These are phyloP conservation scores for Myotis brandtii DNA, from an alignment of 2,113 vertebrate species.

Conservation along the genomic window DNA sequence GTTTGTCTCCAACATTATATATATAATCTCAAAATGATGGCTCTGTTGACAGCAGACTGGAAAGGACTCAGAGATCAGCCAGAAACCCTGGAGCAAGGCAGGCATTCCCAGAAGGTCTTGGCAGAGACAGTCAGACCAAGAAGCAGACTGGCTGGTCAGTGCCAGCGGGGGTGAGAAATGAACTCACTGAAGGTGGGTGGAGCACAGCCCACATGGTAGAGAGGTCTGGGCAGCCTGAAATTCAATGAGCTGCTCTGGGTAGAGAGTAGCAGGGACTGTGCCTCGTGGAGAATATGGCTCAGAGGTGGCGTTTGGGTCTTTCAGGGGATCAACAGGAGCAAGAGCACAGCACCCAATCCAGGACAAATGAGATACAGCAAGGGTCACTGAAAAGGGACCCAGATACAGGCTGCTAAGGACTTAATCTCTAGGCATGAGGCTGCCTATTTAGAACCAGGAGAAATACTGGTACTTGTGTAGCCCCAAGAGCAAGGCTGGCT, in stretches of 20 bases:
- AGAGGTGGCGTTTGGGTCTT: not conserved
- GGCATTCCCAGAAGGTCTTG: constrained; percentile 63
- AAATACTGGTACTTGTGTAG: not conserved
- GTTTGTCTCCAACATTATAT: not conserved
- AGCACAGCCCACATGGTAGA: not conserved
- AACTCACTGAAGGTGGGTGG: not conserved
- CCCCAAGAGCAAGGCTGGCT: not conserved
- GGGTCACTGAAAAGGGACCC: not conserved
- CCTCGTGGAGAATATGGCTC: not conserved
- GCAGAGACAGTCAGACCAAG: constrained; percentile 51
- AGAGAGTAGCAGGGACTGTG: not conserved
- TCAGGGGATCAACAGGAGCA: not conserved
- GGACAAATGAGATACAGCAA: not conserved
- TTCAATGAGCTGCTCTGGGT: not conserved
- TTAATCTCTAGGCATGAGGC: not conserved
- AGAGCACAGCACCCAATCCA: not conserved
- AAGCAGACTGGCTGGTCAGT: not conserved
- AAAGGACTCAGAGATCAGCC: constrained; percentile 54
- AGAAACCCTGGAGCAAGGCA: constrained; percentile 37
- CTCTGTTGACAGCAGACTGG: constrained; percentile 40
- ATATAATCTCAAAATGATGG: constrained; percentile 5
- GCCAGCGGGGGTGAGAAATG: not conserved
- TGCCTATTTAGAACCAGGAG: not conserved
- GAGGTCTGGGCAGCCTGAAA: not conserved
- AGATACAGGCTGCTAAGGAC: not conserved